A percentile compares a stretch with the other conserved stretches of the same genome.
phyloP scores from a whole-genome alignment of 2,797 vertebrate species.

The Tadarida brasiliensis region DNA sequence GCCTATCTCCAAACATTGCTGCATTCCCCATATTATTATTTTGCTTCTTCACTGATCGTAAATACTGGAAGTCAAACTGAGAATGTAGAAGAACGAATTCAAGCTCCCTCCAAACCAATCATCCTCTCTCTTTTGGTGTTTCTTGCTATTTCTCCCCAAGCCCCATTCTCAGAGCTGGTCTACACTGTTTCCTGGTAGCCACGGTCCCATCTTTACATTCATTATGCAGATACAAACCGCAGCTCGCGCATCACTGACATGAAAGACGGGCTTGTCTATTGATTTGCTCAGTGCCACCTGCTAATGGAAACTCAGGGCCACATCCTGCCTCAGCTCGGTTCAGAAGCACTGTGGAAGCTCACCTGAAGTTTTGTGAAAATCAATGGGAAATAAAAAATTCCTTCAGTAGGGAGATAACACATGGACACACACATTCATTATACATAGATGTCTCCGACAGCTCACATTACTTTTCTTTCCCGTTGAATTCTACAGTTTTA shows the following conservation, averaged over 20 bases:
- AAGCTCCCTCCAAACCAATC: fast-evolving
- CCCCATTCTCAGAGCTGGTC: fast-evolving
- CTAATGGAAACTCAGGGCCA: background rate
- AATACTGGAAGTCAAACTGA: fast-evolving
- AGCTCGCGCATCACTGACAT: background rate
- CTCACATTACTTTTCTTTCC: background rate
- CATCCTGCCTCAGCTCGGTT: fast-evolving
- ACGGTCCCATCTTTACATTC: background rate
- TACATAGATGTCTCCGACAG: fast-evolving
- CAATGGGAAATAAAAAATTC: constrained; percentile 29
- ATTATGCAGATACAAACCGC: background rate
- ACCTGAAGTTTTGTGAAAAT: constrained; percentile 19
- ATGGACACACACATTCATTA: background rate
- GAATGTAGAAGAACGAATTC: fast-evolving
- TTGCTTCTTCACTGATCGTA: fast-evolving
- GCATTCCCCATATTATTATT: fast-evolving
- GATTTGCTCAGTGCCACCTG: background rate
- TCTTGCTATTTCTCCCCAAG: background rate
- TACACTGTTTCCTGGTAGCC: background rate
- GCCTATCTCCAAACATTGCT: background rate
- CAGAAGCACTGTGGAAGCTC: background rate
- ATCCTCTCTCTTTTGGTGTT: fast-evolving
- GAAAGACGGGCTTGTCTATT: background rate
- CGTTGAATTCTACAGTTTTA: background rate
- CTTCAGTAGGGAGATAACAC: background rate